Base-by-base conservation (phyloP, 2,888 invertebrate species). In the Apotomis capreana region DNA sequence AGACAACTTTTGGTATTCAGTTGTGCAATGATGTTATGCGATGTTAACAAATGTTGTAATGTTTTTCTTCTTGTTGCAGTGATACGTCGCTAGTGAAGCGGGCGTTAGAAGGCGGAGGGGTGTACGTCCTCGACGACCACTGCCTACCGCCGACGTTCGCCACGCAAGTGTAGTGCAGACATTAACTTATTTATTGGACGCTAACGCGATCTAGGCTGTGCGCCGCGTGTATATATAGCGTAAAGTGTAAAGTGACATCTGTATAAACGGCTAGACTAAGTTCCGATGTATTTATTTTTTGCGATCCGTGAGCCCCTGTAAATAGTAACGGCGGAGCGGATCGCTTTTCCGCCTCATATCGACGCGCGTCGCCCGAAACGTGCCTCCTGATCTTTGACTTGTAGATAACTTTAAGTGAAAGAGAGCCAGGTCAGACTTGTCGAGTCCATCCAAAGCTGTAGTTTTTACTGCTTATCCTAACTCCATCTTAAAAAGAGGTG, bases 91-190 rank as follows among this genome's bases (percentile, higher is more conserved):
- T 95, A 86, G 93, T 95, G 81, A 96, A 96, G 90, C 95, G 96
- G 90, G 95, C 96, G 86, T 87, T 94, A 78, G 95, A 95, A 80
- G 95, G 95, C 87, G 91, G 91, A 82, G 93, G 92, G 88, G 96
- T 96, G 85, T 96, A 96, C 94, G 95, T 96, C 87, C 94, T 96
- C 89, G 96, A 96, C 93, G 96, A 96, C 90, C 96, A 96, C 88
- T 96, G 95, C 92, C 91, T 94, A 85, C 95, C 95, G 89, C 95
- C 95, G 80, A 95, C 95, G 86, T 95, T 96, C 87, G 96, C 96
- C 83, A 96, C 96, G 85, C 96, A 96, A 94, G 96, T 96, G 94
- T 96, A 96, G 95, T 94, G 89, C 78, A 81, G 86, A 91, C 89
- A 78, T 82, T 85, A 86, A 87, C 80, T 89, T 89, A 90, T 89